phyloP scores from a whole-genome alignment of 2,888 invertebrate genomes.

The Idaea biselata region DNA sequence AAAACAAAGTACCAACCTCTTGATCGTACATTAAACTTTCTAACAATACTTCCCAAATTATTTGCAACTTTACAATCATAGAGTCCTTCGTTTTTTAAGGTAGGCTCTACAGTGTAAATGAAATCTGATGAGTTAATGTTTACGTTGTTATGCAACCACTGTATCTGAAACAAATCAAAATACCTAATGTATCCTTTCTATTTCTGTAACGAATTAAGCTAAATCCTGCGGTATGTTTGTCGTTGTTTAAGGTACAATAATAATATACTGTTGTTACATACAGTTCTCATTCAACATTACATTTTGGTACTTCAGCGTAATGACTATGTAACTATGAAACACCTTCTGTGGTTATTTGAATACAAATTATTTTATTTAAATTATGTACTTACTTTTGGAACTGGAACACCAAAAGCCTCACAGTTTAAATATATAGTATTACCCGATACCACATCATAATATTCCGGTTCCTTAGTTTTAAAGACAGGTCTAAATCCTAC shows the following conservation, averaged over 20 bases:
- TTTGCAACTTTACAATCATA: constrained; percentile 51
- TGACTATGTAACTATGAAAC: too few relatives aligned
- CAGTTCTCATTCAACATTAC: too few relatives aligned
- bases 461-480: constrained; percentile 23
- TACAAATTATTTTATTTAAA: not conserved
- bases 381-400: constrained; percentile 37
- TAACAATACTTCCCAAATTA: constrained; percentile 39
- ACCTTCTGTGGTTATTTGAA: too few relatives aligned
- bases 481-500: constrained; percentile 50
- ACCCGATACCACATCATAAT: constrained; percentile 33
- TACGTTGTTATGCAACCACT: constrained; percentile 43
- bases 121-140: constrained; percentile 28
- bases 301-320: too few relatives aligned
- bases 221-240: too few relatives aligned
- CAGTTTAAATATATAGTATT: constrained; percentile 36
- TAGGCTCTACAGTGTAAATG: constrained; percentile 34
- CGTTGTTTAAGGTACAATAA: too few relatives aligned
- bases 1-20: constrained; percentile 28
- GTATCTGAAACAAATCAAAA: constrained; percentile 31
- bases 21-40: constrained; percentile 40
- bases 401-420: constrained; percentile 38
- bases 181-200: too few relatives aligned
- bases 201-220: too few relatives aligned
- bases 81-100: constrained; percentile 35
- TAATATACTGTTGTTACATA: too few relatives aligned